A percentile compares a stretch with the other conserved stretches of the same genome.
Evolutionary conservation across 1,140 invertebrate species (phyloP).

Genomic region (Calosoma granatense): DNA sequence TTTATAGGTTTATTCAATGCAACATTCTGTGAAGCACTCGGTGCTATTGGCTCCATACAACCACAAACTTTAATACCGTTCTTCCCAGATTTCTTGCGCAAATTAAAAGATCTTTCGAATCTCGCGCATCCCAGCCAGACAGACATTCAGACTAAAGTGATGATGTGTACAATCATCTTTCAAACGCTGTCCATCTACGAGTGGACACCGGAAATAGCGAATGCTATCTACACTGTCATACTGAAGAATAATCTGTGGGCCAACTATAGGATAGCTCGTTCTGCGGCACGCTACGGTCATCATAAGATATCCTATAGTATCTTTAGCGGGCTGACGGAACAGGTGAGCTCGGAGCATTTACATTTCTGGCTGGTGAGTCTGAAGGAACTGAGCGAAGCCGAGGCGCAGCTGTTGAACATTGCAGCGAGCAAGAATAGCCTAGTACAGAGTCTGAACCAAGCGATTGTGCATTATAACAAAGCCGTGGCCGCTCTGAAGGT

Average conservation of each 20-base stretch:
- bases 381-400: conserved; percentile 56
- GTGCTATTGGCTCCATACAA: conserved; percentile 59
- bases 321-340: conserved; percentile 53
- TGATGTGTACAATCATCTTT: conserved; percentile 71
- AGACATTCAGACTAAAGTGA: conserved; percentile 39
- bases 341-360: conserved; percentile 79
- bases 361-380: conserved; percentile 83
- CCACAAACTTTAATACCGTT: conserved; percentile 45
- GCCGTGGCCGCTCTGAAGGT: conserved; percentile 57
- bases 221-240: conserved; percentile 46
- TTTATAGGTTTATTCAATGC: conserved; percentile 27
- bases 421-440: conserved; percentile 31
- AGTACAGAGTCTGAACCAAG: conserved; percentile 47
- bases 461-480: conserved; percentile 48
- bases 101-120: conserved; percentile 32
- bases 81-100: conserved; percentile 45
- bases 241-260: conserved; percentile 65
- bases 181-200: conserved; percentile 62
- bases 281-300: conserved; percentile 76
- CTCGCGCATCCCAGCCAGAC: conserved; percentile 20
- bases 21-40: conserved; percentile 48
- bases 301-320: conserved; percentile 60
- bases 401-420: conserved; percentile 32
- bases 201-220: conserved; percentile 46
- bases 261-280: conserved; percentile 75